phyloP scores from a whole-genome alignment of 2,888 invertebrate genomes.

The Timema cristinae region DNA sequence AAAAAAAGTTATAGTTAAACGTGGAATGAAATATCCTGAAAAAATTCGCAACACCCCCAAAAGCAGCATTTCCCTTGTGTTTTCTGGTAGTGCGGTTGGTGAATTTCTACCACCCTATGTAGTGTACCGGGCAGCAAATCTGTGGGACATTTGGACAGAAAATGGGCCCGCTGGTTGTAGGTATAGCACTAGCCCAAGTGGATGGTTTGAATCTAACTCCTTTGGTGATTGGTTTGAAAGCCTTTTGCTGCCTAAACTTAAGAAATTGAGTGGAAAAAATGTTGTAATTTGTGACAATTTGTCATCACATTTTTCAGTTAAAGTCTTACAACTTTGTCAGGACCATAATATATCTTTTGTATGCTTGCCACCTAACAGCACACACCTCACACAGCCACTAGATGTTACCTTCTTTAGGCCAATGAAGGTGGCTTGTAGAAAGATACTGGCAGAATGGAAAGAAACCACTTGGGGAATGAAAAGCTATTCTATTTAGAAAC shows the following conservation, averaged over 20 bases:
- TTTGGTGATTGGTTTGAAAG: slow-evolving; percentile 38
- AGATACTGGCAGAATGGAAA: slow-evolving; percentile 36
- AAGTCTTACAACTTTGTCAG: slow-evolving; percentile 37
- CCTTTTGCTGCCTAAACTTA: slow-evolving; percentile 34
- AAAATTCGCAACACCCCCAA: slow-evolving; percentile 41
- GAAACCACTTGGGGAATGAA: neutral
- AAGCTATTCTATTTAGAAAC: slow-evolving; percentile 12
- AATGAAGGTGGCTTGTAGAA: slow-evolving; percentile 36
- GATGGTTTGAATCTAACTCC: slow-evolving; percentile 37
- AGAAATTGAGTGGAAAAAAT: slow-evolving; percentile 35
- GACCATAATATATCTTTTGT: slow-evolving; percentile 39
- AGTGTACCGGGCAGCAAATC: slow-evolving; percentile 43
- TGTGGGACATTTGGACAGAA: slow-evolving; percentile 42
- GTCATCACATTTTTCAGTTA: slow-evolving; percentile 36
- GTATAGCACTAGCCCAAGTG: slow-evolving; percentile 41
- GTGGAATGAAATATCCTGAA: slow-evolving; percentile 41
- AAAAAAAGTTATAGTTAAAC: slow-evolving; percentile 35
- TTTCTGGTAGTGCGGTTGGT: slow-evolving; percentile 42
- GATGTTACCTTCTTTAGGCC: slow-evolving; percentile 38
- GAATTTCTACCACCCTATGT: slow-evolving; percentile 42
- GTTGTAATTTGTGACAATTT: slow-evolving; percentile 43
- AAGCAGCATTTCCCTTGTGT: slow-evolving; percentile 41
- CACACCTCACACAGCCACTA: slow-evolving; percentile 38
- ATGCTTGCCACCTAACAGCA: slow-evolving; percentile 37
- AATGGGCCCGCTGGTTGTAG: slow-evolving; percentile 39